Evolutionary conservation across 2,888 invertebrate genomes (phyloP).

Genomic region (Drosophila tanythrix): DNA sequence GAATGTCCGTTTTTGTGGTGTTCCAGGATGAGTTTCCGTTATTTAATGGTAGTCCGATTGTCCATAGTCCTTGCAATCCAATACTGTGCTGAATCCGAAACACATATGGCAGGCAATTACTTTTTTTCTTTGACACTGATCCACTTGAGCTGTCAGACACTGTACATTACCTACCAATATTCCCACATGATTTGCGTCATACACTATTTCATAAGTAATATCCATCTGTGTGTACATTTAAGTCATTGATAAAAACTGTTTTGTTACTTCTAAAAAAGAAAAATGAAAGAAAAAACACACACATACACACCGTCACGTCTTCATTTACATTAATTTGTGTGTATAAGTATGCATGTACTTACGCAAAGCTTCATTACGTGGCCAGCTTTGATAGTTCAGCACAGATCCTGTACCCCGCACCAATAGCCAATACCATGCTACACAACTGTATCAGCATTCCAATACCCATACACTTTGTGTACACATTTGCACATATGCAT

Average conservation of each 20-base stretch:
- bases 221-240: conserved; percentile 27
- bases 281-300: neutral
- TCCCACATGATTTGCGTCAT: conserved; percentile 4
- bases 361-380: neutral
- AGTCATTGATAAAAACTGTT: conserved; percentile 60
- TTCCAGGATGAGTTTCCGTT: too few species aligned
- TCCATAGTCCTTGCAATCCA: too few species aligned
- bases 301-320: neutral
- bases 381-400: too few species aligned
- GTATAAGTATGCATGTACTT: neutral
- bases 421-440: neutral
- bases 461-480: neutral
- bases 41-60: too few species aligned
- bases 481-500: neutral
- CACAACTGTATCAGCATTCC: neutral
- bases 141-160: neutral
- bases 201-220: conserved; percentile 34
- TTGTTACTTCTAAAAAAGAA: conserved; percentile 50
- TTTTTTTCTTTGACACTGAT: too few species aligned
- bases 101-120: too few species aligned
- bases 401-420: neutral
- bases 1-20: too few species aligned
- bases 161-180: conserved; percentile 21
- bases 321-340: neutral
- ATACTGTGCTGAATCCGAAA: too few species aligned